Evolutionary conservation across 2,113 vertebrate species (phyloP), one percentile per base, ranked within the genome.

Genomic region (Engystomops pustulosus): DNA sequence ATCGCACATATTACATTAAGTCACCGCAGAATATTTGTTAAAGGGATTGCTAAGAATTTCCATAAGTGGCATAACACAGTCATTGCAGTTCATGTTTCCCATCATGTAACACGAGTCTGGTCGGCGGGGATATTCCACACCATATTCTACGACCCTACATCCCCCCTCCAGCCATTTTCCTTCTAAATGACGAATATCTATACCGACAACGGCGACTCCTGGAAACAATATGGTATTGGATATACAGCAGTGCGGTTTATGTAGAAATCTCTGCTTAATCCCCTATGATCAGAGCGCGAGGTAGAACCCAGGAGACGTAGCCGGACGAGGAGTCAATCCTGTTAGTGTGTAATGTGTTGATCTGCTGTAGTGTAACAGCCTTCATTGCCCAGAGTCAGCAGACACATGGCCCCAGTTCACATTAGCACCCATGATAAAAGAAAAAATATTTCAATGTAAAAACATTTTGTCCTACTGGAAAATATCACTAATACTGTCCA

Each of bases 101-200:
- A 53, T 81, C 49, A 51, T 69, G 41, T 32, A 69, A 70, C 18
- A 12, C 30, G 45, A 38, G 62, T 32, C 71, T 32, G 69, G 80
- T 67, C 20, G 69, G n/a, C 7, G 80, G 69, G 45, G 49, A 74
- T 83, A 83, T 62, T 83, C 68, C 69, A 58, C 67, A 72, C 65
- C 67, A 9, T 36, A 45, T 8, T 47, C 51, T 32, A 20, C 17
- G 23, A 20, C 9, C 25, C 51, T 5, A 30, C 69, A 14, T 27
- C 47, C 70, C 47, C 65, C 32, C n/a, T n/a, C n/a, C 81, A 25
- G 79, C 65, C 47, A 23, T 49, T 41, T 34, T 81, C 67, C 51
- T 34, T 34, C 49, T 20, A 25, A 7, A 23, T 45, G 45, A 58
- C 34, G 81, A 83, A 45, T 74, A 83, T 83, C 75, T 62, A 65